These are phyloP conservation scores for Bos javanicus DNA, from an alignment of 2,113 vertebrate genomes.

Conservation along the genomic window DNA sequence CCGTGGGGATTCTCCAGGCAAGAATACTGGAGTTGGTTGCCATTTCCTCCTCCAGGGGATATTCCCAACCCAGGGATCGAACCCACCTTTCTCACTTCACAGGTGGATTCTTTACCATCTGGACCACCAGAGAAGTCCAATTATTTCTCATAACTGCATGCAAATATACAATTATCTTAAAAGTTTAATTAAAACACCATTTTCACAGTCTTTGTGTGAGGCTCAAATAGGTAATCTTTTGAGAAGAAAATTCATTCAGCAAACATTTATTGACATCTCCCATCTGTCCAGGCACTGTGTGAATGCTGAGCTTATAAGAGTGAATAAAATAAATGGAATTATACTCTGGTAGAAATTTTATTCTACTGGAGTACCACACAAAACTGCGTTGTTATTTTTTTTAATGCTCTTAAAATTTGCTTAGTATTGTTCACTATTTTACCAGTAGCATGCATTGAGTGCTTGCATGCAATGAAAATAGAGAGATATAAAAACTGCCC, in stretches of 20 bases:
- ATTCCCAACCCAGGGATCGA: not conserved
- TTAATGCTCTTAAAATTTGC: not conserved
- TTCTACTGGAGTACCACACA: not conserved
- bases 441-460: too few relatives aligned
- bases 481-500: not conserved
- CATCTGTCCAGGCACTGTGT: not conserved
- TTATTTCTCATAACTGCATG: not conserved
- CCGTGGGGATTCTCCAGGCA: not conserved
- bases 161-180: not conserved
- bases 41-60: not conserved
- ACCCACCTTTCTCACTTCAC: not conserved
- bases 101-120: not conserved
- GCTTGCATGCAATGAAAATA: not conserved
- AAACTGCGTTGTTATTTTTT: not conserved
- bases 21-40: not conserved
- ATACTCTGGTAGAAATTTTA: too few relatives aligned
- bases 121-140: not conserved
- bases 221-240: not conserved
- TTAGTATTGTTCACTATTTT: too few relatives aligned
- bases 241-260: not conserved
- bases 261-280: not conserved
- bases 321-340: not conserved
- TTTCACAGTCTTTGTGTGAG: not conserved
- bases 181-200: not conserved
- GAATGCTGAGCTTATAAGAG: not conserved